Evolutionary conservation across 1,140 invertebrate species (phyloP), one percentile per base, ranked within the genome.

Genomic region (Steinernema feltiae): DNA sequence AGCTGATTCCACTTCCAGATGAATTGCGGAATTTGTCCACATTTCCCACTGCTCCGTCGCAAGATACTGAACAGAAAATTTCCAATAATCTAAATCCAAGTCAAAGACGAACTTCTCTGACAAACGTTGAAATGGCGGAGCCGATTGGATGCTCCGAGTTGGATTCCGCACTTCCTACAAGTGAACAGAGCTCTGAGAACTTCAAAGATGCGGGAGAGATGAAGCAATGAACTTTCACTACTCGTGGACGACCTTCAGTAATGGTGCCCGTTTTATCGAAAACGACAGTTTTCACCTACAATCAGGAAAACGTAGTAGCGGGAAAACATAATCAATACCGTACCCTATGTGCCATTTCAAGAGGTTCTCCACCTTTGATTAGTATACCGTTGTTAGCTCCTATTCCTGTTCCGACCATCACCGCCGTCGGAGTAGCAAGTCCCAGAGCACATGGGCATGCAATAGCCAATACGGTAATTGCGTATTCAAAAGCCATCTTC

Each of bases 261-360:
- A 99, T 92, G 0, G 97, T 99, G 1, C 97, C 97, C 0, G 97
- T 99, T 88, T 99, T 99, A 87, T 99, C 97, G 87, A 99, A 98
- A 21, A 99, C 93, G 18, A 98, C 91, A 31, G 91, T 92, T 82
- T 94, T 94, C 0, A 96, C 90, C 91, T 92, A 85, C 1, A n/a
- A n/a, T n/a, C n/a, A 87, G 79, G 74, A 48, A 70, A 74, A 41
- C 35, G 18, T 41, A 53, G 21, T n/a, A 69, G 32, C 17, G 46
- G 29, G 21, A 35, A 24, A 30, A 30, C 70, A 72, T 72, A 32
- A 24, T 30, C n/a, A 18, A 2, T 1, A n/a, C n/a, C n/a, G 63
- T 84, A 93, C 93, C 90, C 98, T 97, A 84, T 97, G 95, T 0
- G 95, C 93, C 86, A 93, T 95, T 87, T 99, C 97, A 71, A 99